These are phyloP conservation scores for Calliphora vomitoria DNA, from an alignment of 2,888 invertebrate genomes.

Conservation along the genomic window DNA sequence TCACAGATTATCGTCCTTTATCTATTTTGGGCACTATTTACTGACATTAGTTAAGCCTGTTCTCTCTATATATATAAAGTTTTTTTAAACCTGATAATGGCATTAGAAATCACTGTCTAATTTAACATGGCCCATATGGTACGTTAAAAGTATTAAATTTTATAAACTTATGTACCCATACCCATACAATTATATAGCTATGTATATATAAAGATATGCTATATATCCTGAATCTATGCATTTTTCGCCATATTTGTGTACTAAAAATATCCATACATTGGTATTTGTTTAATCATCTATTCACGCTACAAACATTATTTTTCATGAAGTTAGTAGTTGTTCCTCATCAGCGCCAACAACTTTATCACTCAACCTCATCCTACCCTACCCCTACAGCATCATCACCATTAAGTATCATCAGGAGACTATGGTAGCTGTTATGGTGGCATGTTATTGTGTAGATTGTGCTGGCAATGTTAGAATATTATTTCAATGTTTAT, in stretches of 20 bases:
- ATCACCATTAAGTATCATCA: background rate
- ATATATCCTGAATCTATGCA: background rate
- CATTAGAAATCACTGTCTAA: slow-evolving; percentile 33
- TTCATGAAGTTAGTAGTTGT: slow-evolving; percentile 58
- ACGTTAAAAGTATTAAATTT: slow-evolving; percentile 43
- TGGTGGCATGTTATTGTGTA: slow-evolving; percentile 41
- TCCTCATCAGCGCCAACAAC: slow-evolving; percentile 18
- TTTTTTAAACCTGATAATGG: background rate
- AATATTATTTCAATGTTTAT: slow-evolving; percentile 51
- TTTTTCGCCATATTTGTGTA: slow-evolving; percentile 35
- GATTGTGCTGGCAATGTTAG: slow-evolving; percentile 48
- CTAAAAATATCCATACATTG: slow-evolving; percentile 40
- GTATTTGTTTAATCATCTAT: slow-evolving; percentile 73
- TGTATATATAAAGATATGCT: background rate
- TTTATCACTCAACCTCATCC: background rate
- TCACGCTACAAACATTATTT: slow-evolving; percentile 70
- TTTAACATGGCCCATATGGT: slow-evolving; percentile 42
- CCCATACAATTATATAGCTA: background rate
- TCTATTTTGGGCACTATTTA: too few species aligned
- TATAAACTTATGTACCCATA: slow-evolving; percentile 5
- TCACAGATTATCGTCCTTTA: too few species aligned
- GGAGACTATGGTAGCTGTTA: background rate
- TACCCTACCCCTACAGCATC: background rate
- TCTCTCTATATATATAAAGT: too few species aligned
- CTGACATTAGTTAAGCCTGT: too few species aligned